A percentile compares a stretch with the other conserved stretches of the same genome.
phyloP scores from a whole-genome alignment of 2,797 vertebrate species.

The Brachymystax lenok region DNA sequence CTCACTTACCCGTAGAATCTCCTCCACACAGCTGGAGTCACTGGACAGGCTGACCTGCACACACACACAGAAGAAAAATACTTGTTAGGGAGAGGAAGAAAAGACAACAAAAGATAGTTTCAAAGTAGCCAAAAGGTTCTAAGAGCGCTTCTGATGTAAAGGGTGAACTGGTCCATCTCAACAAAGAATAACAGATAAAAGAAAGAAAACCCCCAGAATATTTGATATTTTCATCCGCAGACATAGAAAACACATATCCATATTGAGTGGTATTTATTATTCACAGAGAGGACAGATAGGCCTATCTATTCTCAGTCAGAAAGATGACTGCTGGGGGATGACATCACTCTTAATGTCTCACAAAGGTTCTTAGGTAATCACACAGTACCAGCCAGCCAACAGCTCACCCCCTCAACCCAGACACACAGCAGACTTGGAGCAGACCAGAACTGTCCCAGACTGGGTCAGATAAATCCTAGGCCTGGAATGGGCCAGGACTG shows the following conservation, averaged over 20 bases:
- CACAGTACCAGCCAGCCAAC: slow-evolving; percentile 36
- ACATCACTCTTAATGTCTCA: slow-evolving; percentile 33
- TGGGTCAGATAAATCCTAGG: background rate
- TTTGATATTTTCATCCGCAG: background rate
- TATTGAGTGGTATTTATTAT: slow-evolving; percentile 3
- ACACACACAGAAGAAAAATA: slow-evolving; percentile 38
- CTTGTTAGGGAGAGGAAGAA: slow-evolving; percentile 40
- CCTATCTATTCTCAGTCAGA: slow-evolving; percentile 5
- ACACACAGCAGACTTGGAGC: background rate
- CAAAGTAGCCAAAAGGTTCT: slow-evolving; percentile 7
- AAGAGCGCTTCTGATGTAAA: background rate
- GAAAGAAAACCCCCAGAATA: background rate
- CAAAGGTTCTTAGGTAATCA: slow-evolving; percentile 25
- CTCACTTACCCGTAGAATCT: slow-evolving; percentile 93
- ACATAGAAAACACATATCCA: background rate
- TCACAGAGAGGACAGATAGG: slow-evolving; percentile 5
- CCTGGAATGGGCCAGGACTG: background rate
- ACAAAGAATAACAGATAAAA: background rate
- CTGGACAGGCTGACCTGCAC: slow-evolving; percentile 88
- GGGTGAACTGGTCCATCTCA: background rate
- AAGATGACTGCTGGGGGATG: slow-evolving; percentile 11
- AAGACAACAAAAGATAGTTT: background rate
- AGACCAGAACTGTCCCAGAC: background rate
- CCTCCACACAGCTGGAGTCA: slow-evolving; percentile 95
- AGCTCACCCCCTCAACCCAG: background rate